These are phyloP conservation scores for Galendromus occidentalis DNA, from an alignment of 1,140 invertebrate genomes.

Conservation along the genomic window DNA sequence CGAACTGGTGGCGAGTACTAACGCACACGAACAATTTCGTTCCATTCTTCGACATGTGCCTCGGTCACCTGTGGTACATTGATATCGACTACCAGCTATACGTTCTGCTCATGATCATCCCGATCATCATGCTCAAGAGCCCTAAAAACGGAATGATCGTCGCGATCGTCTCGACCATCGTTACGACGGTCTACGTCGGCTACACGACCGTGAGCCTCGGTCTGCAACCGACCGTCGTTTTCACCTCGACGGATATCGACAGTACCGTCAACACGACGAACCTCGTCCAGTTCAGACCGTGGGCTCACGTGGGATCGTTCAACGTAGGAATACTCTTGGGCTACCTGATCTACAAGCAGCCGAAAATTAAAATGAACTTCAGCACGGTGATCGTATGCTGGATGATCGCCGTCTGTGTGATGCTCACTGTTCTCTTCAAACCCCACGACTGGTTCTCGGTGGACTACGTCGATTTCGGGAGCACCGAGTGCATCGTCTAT, in stretches of 20 bases:
- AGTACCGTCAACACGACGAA: slow-evolving; percentile 2
- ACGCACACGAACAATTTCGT: slow-evolving; percentile 68
- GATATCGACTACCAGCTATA: slow-evolving; percentile 17
- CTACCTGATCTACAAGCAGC: slow-evolving; percentile 19
- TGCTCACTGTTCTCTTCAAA: background rate
- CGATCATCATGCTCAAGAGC: background rate
- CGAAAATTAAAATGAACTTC: slow-evolving; percentile 15
- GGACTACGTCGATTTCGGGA: slow-evolving; percentile 14
- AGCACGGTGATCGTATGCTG: background rate
- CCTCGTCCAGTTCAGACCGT: slow-evolving; percentile 18
- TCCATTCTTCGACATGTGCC: slow-evolving; percentile 26
- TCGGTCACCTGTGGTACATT: slow-evolving; percentile 17
- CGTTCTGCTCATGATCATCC: slow-evolving; percentile 6
- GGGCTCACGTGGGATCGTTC: slow-evolving; percentile 18
- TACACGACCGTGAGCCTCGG: background rate
- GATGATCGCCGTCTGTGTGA: background rate
- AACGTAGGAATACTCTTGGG: slow-evolving; percentile 18
- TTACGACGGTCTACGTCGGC: background rate
- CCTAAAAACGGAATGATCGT: background rate
- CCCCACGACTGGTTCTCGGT: slow-evolving; percentile 7
- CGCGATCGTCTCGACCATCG: background rate
- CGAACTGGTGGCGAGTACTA: slow-evolving; percentile 62
- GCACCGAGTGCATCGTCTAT: slow-evolving; percentile 23
- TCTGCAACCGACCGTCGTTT: background rate
- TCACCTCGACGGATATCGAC: background rate